phyloP scores from a whole-genome alignment of 2,888 invertebrate genomes.

The Thalpophila matura region DNA sequence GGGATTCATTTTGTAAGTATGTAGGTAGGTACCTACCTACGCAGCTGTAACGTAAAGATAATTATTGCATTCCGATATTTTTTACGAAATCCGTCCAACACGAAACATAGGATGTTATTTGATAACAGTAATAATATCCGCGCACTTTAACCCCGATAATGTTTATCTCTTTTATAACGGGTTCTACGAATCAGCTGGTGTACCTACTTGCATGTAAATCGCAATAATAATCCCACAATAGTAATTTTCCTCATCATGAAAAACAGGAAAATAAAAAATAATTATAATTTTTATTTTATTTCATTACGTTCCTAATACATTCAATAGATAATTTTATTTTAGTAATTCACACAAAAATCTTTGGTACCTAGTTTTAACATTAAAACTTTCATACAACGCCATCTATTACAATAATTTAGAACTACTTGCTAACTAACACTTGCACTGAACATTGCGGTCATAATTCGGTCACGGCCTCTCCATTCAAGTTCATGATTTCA shows the following conservation, averaged over 20 bases:
- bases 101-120: constrained; percentile 31
- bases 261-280: neutral
- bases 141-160: constrained; percentile 60
- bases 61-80: constrained; percentile 1
- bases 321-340: constrained; percentile 43
- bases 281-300: constrained; percentile 29
- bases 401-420: constrained; percentile 68
- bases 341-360: constrained; percentile 65
- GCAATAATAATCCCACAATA: neutral
- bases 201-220: neutral
- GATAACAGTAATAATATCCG: constrained; percentile 52
- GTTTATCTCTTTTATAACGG: constrained; percentile 35
- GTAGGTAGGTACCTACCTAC: too few relatives aligned
- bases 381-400: constrained; percentile 66
- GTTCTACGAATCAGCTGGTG: constrained; percentile 40
- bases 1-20: too few relatives aligned
- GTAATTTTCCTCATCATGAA: neutral
- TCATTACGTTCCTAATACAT: constrained; percentile 47
- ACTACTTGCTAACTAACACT: constrained; percentile 30
- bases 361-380: constrained; percentile 56
- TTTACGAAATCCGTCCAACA: constrained; percentile 32
- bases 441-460: constrained; percentile 68
- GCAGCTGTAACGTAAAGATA: constrained; percentile 12
- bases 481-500: constrained; percentile 84
- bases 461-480: constrained; percentile 89